These are phyloP conservation scores for Hippasteria phrygiana DNA, from an alignment of 53 echinoderm and acorn worm genomes.

Conservation along the genomic window DNA sequence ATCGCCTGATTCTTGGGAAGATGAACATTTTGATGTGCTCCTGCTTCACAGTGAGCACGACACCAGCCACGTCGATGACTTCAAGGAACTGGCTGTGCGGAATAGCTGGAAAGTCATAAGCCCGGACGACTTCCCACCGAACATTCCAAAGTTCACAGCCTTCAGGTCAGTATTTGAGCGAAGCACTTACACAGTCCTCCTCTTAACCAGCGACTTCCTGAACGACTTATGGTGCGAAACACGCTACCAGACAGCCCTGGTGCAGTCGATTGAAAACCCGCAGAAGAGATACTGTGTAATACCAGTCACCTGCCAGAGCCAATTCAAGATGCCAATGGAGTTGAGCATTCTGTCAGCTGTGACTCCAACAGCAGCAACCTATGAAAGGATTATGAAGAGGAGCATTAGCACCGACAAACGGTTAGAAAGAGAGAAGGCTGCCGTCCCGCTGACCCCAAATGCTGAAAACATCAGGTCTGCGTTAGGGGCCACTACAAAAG, in stretches of 20 bases:
- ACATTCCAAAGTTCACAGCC: background rate
- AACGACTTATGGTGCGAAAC: constrained; percentile 35
- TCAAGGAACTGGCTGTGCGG: background rate
- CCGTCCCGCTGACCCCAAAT: background rate
- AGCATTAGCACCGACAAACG: background rate
- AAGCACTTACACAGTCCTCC: constrained; percentile 39
- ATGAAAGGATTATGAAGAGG: background rate
- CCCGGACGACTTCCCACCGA: constrained; percentile 34
- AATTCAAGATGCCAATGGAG: constrained; percentile 2
- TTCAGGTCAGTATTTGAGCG: constrained; percentile 2
- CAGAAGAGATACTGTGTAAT: constrained; percentile 11
- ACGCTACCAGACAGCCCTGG: constrained; percentile 29
- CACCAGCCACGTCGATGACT: background rate
- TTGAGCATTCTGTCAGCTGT: background rate
- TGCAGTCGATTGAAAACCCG: constrained; percentile 25
- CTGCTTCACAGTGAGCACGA: constrained; percentile 59
- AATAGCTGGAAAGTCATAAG: constrained; percentile 40
- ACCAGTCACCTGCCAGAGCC: constrained; percentile 20
- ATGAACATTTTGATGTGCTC: constrained; percentile 54
- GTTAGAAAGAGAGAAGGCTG: constrained; percentile 29
- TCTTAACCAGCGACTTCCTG: constrained; percentile 26
- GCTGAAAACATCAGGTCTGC: background rate
- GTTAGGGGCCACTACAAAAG: background rate
- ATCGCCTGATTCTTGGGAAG: background rate
- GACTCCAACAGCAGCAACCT: background rate